Evolutionary conservation across 2,888 invertebrate species (phyloP).

Genomic region (Hymenopus coronatus): DNA sequence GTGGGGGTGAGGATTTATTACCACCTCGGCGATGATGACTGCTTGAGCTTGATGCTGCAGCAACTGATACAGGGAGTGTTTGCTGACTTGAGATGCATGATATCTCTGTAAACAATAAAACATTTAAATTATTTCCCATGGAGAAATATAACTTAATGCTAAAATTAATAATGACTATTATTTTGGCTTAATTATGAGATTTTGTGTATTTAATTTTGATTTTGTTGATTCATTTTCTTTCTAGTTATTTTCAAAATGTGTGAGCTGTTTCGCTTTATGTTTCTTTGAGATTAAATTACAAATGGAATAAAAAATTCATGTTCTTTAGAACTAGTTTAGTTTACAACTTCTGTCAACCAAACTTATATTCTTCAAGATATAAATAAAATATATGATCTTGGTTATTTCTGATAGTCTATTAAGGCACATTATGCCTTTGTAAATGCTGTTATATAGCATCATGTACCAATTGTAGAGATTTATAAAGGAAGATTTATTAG

Average conservation of each 20-base stretch:
- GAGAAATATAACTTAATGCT: background rate
- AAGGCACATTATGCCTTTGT: too few species aligned
- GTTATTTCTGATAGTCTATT: too few species aligned
- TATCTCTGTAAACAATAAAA: constrained; percentile 39
- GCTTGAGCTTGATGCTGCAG: constrained; percentile 21
- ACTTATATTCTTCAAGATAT: background rate
- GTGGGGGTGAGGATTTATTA: constrained; percentile 23
- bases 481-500: too few species aligned
- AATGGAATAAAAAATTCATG: background rate
- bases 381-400: background rate
- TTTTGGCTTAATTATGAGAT: too few species aligned
- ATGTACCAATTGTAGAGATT: too few species aligned
- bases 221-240: background rate
- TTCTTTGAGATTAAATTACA: background rate
- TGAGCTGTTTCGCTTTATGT: background rate
- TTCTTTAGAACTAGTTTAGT: background rate
- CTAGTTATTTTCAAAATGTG: background rate
- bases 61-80: constrained; percentile 41
- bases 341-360: background rate
- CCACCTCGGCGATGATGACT: constrained; percentile 24
- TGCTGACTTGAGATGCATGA: constrained; percentile 46
- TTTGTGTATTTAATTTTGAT: background rate
- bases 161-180: background rate
- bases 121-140: background rate
- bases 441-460: too few species aligned